Conservation (phyloP, 2,888 invertebrate species). For the Thumatha senex region DNA sequence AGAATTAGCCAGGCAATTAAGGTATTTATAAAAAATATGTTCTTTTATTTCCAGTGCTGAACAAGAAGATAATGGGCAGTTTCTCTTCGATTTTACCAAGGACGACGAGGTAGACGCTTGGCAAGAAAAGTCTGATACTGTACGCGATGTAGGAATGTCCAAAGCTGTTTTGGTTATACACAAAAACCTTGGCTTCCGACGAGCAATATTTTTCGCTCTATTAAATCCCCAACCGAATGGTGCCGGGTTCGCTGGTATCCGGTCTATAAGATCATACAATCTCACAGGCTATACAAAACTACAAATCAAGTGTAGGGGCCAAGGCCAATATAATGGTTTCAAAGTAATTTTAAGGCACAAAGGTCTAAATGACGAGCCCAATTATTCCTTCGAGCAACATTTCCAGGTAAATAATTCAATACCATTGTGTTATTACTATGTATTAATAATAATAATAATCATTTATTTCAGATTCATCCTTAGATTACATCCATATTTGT, state of each 20-base stretch:
- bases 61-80: conserved; percentile 49
- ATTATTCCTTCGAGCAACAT: conserved; percentile 84
- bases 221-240: conserved; percentile 87
- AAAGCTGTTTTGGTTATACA: conserved; percentile 85
- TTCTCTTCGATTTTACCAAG: conserved; percentile 85
- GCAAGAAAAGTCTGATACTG: conserved; percentile 86
- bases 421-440: too few species aligned
- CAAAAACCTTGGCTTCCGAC: conserved; percentile 82
- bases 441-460: too few species aligned
- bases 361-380: conserved; percentile 80
- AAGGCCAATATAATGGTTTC: conserved; percentile 83
- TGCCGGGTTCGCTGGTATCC: conserved; percentile 86
- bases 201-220: conserved; percentile 85
- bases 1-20: too few species aligned
- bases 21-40: too few species aligned
- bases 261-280: conserved; percentile 75
- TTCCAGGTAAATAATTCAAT: conserved; percentile 66
- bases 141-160: conserved; percentile 86
- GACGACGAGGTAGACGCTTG: conserved; percentile 77
- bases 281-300: conserved; percentile 75
- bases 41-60: conserved; percentile 36
- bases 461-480: too few species aligned
- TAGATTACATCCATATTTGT: too few species aligned
- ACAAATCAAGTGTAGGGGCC: conserved; percentile 81
- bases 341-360: conserved; percentile 85